These are phyloP conservation scores for Merodon equestris DNA, from an alignment of 2,888 invertebrate genomes.

Conservation along the genomic window DNA sequence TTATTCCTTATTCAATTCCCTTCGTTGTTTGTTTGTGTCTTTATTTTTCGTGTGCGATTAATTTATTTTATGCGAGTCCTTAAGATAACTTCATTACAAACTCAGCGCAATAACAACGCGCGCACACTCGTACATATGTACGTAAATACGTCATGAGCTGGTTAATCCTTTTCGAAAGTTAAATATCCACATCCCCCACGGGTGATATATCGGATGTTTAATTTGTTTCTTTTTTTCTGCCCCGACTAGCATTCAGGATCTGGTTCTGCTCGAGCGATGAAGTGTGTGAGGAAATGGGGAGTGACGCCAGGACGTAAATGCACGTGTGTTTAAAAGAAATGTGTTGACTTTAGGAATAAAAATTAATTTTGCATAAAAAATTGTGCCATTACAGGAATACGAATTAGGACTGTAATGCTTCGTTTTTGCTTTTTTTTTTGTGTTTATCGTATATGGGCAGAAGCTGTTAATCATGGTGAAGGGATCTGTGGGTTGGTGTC, in stretches of 20 bases:
- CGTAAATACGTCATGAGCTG: constrained; percentile 50
- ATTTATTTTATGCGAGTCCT: constrained; percentile 37
- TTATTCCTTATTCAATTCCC: constrained; percentile 6
- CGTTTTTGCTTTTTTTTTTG: constrained; percentile 9
- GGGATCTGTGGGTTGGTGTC: constrained; percentile 12
- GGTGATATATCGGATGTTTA: constrained; percentile 54
- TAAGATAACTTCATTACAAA: constrained; percentile 34
- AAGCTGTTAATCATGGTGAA: constrained; percentile 24
- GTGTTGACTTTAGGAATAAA: constrained; percentile 58
- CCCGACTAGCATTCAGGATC: neutral
- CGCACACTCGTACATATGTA: constrained; percentile 30
- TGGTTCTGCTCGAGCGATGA: too few relatives aligned
- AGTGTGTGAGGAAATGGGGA: too few relatives aligned
- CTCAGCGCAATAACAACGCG: neutral
- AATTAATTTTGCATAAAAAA: constrained; percentile 67
- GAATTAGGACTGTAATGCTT: constrained; percentile 58
- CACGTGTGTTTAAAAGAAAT: constrained; percentile 17
- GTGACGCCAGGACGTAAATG: too few relatives aligned
- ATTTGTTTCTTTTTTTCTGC: constrained; percentile 21
- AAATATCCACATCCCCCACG: constrained; percentile 55
- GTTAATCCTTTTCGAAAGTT: constrained; percentile 65
- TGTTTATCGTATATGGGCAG: neutral
- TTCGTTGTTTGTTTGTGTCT: constrained; percentile 28
- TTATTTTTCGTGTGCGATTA: constrained; percentile 46
- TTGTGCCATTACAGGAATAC: constrained; percentile 60